Evolutionary conservation across 2,888 invertebrate genomes (phyloP).

Genomic region (Apodemia zela): DNA sequence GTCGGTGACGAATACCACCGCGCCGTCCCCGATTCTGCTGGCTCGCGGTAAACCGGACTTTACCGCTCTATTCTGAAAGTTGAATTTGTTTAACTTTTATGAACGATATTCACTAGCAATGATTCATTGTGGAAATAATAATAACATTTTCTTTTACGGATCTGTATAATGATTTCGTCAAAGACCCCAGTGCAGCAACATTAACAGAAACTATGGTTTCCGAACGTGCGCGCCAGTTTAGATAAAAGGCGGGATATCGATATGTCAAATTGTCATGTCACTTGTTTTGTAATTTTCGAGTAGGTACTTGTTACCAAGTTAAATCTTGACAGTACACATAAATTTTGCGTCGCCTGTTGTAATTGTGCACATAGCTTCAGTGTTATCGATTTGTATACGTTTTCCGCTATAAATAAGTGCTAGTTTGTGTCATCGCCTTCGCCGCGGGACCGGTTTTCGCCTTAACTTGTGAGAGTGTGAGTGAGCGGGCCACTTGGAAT

Average conservation of each 20-base stretch:
- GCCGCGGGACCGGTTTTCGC: slow-evolving; percentile 62
- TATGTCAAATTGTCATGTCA: slow-evolving; percentile 28
- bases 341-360: slow-evolving; percentile 41
- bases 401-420: slow-evolving; percentile 73
- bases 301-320: slow-evolving; percentile 37
- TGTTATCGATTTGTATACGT: slow-evolving; percentile 75
- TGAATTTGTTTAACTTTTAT: slow-evolving; percentile 52
- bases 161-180: slow-evolving; percentile 23
- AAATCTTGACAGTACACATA: slow-evolving; percentile 35
- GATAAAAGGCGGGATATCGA: slow-evolving; percentile 51
- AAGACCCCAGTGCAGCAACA: slow-evolving; percentile 22
- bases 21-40: slow-evolving; percentile 66
- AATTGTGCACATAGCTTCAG: slow-evolving; percentile 46
- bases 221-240: slow-evolving; percentile 35
- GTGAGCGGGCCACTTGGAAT: slow-evolving; percentile 39
- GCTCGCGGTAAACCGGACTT: slow-evolving; percentile 63
- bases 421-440: slow-evolving; percentile 66
- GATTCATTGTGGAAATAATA: slow-evolving; percentile 73
- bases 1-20: slow-evolving; percentile 75
- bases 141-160: slow-evolving; percentile 49
- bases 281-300: slow-evolving; percentile 24
- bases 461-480: slow-evolving; percentile 59
- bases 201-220: slow-evolving; percentile 25
- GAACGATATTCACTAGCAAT: slow-evolving; percentile 59
- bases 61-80: slow-evolving; percentile 62